Evolutionary conservation across 2,888 invertebrate species (phyloP).

Genomic region (Perizoma affinitatum): DNA sequence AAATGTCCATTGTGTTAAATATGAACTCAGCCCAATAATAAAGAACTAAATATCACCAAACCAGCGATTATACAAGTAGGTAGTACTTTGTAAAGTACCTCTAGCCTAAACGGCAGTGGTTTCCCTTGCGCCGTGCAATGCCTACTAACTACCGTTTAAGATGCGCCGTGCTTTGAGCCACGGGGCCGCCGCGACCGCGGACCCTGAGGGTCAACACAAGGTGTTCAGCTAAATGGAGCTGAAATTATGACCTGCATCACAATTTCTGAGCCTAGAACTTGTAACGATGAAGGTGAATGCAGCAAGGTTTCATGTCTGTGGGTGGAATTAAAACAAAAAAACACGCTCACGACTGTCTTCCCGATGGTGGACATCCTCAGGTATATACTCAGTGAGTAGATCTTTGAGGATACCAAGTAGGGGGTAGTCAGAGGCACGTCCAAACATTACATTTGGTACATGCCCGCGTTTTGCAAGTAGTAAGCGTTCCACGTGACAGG

Average conservation of each 20-base stretch:
- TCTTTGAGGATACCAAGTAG: no score
- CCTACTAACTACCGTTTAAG: conserved; percentile 10
- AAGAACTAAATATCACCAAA: no score
- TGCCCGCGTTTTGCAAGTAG: no score
- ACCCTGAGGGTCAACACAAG: conserved; percentile 11
- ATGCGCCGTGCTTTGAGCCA: conserved; percentile 5
- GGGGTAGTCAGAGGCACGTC: no score
- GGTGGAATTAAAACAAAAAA: no score
- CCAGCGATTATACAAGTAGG: background rate
- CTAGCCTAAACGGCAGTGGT: conserved; percentile 3
- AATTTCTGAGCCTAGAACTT: conserved; percentile 6
- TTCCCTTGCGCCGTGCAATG: conserved; percentile 19
- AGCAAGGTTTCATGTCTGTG: background rate
- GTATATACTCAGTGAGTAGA: no score
- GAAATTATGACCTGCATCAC: conserved; percentile 19
- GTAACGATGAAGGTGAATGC: background rate
- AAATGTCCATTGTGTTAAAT: no score
- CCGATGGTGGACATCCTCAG: no score
- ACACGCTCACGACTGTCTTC: no score
- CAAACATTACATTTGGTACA: no score
- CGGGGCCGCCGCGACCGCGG: conserved; percentile 4
- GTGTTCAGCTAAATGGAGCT: conserved; percentile 21
- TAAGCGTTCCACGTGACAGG: no score
- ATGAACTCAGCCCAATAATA: no score
- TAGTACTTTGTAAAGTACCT: background rate